A percentile compares a stretch with the other conserved stretches of the same genome.
Conservation (phyloP, 2,888 invertebrate genomes). For the Gordius sp. region DNA sequence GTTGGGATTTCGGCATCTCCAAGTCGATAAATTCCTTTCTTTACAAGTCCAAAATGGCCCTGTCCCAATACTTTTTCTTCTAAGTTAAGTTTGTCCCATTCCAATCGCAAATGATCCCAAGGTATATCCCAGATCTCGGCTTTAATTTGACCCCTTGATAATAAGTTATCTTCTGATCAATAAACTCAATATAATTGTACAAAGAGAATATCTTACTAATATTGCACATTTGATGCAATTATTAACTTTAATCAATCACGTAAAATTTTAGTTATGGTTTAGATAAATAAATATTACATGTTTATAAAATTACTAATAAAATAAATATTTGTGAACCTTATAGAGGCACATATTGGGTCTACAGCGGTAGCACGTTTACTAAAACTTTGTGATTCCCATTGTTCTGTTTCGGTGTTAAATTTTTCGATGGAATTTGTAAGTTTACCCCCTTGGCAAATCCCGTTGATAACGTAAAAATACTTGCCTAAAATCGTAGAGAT, state of each 20-base stretch:
- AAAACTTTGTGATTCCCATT: not conserved
- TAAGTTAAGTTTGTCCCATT: not conserved
- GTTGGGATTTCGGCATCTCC: not conserved
- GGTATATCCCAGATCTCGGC: conserved; percentile 5
- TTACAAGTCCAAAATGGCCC: conserved; percentile 13
- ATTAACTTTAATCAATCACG: not conserved
- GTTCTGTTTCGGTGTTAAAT: not conserved
- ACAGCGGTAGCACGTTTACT: not conserved
- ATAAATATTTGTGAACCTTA: not conserved
- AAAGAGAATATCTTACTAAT: not conserved
- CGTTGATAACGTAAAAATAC: not conserved
- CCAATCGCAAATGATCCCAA: not conserved
- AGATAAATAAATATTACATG: not conserved
- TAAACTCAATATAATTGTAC: too few relatives aligned
- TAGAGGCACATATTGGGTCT: not conserved
- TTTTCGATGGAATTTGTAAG: not conserved
- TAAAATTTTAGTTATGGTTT: not conserved
- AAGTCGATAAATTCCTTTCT: not conserved
- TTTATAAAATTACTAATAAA: not conserved
- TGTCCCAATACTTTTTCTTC: not conserved
- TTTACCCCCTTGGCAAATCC: not conserved
- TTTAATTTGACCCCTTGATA: conserved; percentile 3
- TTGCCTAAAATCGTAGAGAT: too few relatives aligned
- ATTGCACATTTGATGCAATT: not conserved
- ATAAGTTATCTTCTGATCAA: not conserved